Evolutionary conservation across 2,797 vertebrate species (phyloP), one percentile per base, ranked within the genome.

Genomic region (Silurus aristotelis): DNA sequence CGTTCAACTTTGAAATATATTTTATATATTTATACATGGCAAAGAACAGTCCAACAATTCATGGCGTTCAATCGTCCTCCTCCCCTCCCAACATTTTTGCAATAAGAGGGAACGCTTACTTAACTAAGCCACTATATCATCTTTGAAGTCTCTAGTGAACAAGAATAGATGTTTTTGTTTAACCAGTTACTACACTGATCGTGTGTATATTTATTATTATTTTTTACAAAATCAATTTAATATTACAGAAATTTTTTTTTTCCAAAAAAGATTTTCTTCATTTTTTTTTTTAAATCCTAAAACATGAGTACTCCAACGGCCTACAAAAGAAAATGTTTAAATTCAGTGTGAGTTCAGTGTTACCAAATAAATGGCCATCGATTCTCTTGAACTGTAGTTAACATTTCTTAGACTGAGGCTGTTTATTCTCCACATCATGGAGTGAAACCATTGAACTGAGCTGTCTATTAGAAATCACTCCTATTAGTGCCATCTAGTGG

Each of bases 291-390:
- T 10, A 10, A 52, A 94, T 93, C 93, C 98, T 98, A 99, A 97
- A 99, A 99, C 98, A 99, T 99, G 95, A 97, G 97, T 94, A 99
- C 97, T 91, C 97, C 98, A 91, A 99, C 97, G 95, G 98, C 97
- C 98, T 99, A 92, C 90, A 87, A 92, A 90, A 89, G 90, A 91
- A 90, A 84, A 89, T 3, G 58, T 81, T 64, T 0, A 86, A 89
- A 90, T 88, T 90, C 85, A 89, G 88, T 43, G 79, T 75, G 68
- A 86, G 77, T 77, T 81, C 82, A 85, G 25, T 64, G 73, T 77
- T 86, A 86, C 73, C 70, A 91, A 86, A 86, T 19, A 86, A 61
- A 83, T 55, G 72, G 83, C 87, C 82, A 71, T 83, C 83, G 31
- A 64, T 84, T 82, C 75, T 88, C 52, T 85, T 82, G 68, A 82